Percentiles rank a stretch among this genome's conserved stretches.
Conservation (phyloP, 2,888 invertebrate genomes). For the Cartodere bifasciata region DNA sequence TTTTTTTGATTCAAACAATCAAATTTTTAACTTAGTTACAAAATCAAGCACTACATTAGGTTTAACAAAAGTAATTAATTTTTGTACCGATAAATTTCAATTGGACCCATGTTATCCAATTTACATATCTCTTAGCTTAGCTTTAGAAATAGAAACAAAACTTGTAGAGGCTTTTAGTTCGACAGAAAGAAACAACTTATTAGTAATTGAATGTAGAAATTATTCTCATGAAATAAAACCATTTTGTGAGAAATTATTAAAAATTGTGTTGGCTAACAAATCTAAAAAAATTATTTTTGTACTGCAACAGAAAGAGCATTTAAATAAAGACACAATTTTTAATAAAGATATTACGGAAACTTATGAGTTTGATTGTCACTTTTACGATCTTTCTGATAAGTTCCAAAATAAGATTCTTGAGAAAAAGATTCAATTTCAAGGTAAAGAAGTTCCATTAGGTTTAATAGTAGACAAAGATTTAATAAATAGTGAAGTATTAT, state of each 20-base stretch:
- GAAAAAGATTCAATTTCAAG: background rate
- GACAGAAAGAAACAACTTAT: no score
- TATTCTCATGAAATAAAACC: background rate
- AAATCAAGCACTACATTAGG: no score
- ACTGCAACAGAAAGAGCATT: background rate
- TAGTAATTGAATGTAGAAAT: background rate
- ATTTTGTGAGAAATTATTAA: background rate
- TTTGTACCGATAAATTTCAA: no score
- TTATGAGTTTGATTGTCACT: background rate
- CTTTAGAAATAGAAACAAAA: no score
- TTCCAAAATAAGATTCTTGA: background rate
- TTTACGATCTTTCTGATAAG: background rate
- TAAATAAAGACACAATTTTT: background rate
- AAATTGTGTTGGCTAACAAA: background rate
- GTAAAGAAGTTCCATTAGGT: background rate
- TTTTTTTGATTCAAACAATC: no score
- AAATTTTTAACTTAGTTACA: no score
- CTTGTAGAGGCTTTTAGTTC: no score
- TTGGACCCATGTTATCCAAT: no score
- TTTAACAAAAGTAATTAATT: no score
- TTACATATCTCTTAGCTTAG: no score
- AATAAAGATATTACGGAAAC: background rate
- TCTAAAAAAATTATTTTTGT: background rate
- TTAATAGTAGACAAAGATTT: background rate
- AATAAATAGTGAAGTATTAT: background rate